Base-by-base conservation (phyloP, 2,113 vertebrate species). In the Lutjanus erythropterus region DNA sequence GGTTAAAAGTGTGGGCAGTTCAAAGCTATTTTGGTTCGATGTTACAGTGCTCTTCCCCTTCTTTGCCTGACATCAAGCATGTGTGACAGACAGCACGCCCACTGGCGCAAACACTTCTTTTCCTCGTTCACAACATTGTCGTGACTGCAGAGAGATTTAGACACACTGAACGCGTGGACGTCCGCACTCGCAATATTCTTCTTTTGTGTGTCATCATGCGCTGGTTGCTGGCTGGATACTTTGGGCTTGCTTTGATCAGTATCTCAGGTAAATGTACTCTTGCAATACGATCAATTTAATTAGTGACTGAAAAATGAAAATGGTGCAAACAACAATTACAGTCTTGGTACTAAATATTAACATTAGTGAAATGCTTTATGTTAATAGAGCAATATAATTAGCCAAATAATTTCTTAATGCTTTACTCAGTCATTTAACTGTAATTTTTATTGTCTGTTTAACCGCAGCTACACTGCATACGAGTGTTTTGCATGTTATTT, bases 401-500 rank as follows among this genome's bases (percentile, higher is more conserved):
- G 6, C 10, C 1, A 4, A 14, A 23, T 6, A 3, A 4, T 49
- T 52, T 44, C 6, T 19, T 49, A 18, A 25, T 1, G 11, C 15
- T 55, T 60, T 9, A 49, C 0, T 0, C 4, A 39, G 50, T 15
- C 0, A 25, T 53, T 58, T 27, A 35, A 29, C 42, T 55, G 5
- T 62, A 4, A 12, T 62, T 80, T 33, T 53, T 69, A 46, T 9
- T 31, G 52, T 31, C 12, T 75, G 53, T 68, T 74, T 55, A 71
- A 69, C 33, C 31, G 25, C 25, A 53, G 49, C 18, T 67, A 64
- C 11, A 42, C 58, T 80, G 44, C 58, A 71, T 37, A 60, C 23
- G 52, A 14, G 52, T 81, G 74, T 70, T 93, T 94, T 91, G 88
- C 88, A 93, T 93, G 86, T 72, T 92, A 89, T 93, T 91, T 86